phyloP scores from a whole-genome alignment of 2,797 vertebrate species.

The Sylvilagus floridanus region DNA sequence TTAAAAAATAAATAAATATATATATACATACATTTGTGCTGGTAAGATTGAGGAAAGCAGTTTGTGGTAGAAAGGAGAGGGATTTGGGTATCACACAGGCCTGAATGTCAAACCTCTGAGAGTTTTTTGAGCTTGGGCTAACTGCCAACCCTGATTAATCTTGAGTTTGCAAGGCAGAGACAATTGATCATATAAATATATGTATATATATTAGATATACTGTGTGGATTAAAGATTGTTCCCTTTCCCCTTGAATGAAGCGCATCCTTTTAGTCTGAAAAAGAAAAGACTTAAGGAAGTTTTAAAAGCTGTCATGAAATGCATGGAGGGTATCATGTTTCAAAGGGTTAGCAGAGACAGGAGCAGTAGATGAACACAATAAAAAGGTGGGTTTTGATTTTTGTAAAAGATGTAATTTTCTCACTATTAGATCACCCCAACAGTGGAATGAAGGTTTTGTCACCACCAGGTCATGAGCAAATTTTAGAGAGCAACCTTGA shows the following conservation, averaged over 20 bases:
- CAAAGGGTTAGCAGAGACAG: not conserved
- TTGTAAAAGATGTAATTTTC: not conserved
- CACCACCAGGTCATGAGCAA: not conserved
- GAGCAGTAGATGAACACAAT: not conserved
- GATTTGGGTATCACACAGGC: not conserved
- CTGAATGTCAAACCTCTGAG: not conserved
- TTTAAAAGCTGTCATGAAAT: not conserved
- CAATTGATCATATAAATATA: not conserved
- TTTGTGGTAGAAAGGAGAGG: not conserved
- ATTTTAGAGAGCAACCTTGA: not conserved
- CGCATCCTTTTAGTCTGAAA: not conserved
- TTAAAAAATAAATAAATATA: too few relatives aligned
- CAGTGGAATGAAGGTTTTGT: not conserved
- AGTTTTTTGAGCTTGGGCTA: not conserved
- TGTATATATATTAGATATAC: not conserved
- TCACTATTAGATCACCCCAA: not conserved
- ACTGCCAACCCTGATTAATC: not conserved
- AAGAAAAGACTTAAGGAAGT: not conserved
- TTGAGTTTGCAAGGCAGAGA: constrained; percentile 20
- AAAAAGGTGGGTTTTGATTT: constrained; percentile 14
- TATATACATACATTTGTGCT: not conserved
- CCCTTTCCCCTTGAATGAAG: not conserved
- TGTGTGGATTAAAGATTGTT: not conserved
- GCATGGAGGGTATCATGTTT: not conserved
- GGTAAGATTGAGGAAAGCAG: not conserved